These are phyloP conservation scores for Drosophila burlai DNA, from an alignment of 1,140 invertebrate genomes.

Conservation along the genomic window DNA sequence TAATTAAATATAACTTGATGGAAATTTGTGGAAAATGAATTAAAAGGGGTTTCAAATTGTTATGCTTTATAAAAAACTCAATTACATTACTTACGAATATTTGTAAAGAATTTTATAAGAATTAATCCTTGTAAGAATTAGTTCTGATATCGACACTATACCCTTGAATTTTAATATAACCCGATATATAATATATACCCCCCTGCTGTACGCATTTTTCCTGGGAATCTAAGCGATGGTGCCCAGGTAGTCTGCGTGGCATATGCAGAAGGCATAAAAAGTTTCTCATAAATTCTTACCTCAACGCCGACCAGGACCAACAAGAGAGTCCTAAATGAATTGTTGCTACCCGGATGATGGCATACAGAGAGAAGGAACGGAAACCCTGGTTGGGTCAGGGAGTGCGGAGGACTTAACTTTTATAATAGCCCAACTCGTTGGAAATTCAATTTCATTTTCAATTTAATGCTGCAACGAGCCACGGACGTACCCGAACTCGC, in stretches of 20 bases:
- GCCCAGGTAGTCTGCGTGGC: constrained; percentile 37
- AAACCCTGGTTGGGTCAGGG: constrained; percentile 9
- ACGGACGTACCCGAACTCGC: constrained; percentile 53
- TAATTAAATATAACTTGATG: neutral
- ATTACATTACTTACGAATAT: neutral
- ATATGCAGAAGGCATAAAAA: constrained; percentile 74
- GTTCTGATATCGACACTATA: too few species aligned
- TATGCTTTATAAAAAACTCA: too few species aligned
- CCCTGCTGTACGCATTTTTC: constrained; percentile 31
- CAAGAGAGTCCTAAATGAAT: constrained; percentile 68
- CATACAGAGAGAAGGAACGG: constrained; percentile 3
- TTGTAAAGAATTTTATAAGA: neutral
- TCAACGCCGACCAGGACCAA: constrained; percentile 14
- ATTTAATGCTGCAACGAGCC: constrained; percentile 77
- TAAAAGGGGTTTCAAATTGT: neutral
- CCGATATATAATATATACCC: neutral
- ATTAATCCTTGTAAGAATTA: too few species aligned
- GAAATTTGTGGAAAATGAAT: neutral
- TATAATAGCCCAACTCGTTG: constrained; percentile 61
- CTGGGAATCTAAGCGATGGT: constrained; percentile 21
- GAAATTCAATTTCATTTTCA: constrained; percentile 83
- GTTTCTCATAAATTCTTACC: constrained; percentile 68
- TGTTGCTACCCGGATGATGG: constrained; percentile 51
- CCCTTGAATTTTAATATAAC: neutral
- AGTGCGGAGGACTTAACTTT: constrained; percentile 44